A percentile compares a stretch with the other conserved stretches of the same genome.
phyloP scores from a whole-genome alignment of 1,140 invertebrate genomes.

The Megalopta genalis region DNA sequence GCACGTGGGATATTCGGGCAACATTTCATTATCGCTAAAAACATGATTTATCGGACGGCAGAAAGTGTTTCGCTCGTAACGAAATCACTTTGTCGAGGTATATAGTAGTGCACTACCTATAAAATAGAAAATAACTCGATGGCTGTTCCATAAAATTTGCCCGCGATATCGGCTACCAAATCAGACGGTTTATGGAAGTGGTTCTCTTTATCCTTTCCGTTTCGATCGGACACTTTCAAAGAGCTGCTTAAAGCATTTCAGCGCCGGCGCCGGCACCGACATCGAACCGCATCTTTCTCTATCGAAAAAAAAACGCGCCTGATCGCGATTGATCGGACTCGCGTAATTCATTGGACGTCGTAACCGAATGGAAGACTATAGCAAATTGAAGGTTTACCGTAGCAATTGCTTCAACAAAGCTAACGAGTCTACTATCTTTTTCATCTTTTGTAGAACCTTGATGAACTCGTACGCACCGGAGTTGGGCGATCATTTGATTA shows the following conservation, averaged over 20 bases:
- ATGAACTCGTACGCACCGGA: too few relatives aligned
- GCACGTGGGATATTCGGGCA: background rate
- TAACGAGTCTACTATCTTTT: background rate
- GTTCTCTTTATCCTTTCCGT: background rate
- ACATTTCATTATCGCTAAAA: background rate
- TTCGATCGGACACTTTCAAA: background rate
- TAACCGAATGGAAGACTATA: too few relatives aligned
- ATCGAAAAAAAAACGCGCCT: too few relatives aligned
- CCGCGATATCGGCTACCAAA: conserved; percentile 22
- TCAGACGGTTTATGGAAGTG: background rate
- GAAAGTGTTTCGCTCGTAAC: background rate
- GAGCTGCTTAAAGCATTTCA: background rate
- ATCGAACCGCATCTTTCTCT: too few relatives aligned
- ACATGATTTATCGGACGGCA: conserved; percentile 21
- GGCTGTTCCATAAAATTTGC: background rate
- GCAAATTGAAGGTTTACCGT: too few relatives aligned
- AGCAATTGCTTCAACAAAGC: background rate
- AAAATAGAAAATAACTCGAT: background rate
- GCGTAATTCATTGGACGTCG: too few relatives aligned
- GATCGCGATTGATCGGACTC: too few relatives aligned
- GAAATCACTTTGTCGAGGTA: conserved; percentile 6
- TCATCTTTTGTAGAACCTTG: background rate
- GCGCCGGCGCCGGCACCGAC: too few relatives aligned
- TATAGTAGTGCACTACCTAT: background rate
- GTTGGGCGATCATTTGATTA: too few relatives aligned